Evolutionary conservation across 2,888 invertebrate species (phyloP).

Genomic region (Rhagonycha fulva): DNA sequence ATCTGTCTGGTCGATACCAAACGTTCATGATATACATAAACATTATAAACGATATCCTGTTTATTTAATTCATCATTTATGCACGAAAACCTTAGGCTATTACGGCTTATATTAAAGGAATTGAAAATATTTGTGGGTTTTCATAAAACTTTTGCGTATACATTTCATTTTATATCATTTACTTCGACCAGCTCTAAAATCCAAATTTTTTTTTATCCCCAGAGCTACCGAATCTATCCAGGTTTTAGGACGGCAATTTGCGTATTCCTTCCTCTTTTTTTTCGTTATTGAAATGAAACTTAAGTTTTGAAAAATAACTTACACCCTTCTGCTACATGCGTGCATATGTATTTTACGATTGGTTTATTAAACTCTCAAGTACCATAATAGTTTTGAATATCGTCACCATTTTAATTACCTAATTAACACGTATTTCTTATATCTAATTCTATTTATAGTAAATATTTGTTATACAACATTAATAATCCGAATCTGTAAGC

Average conservation of each 20-base stretch:
- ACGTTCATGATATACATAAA: constrained; percentile 14
- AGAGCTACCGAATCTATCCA: background rate
- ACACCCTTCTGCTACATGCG: too few species aligned
- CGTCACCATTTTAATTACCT: background rate
- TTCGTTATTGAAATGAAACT: too few species aligned
- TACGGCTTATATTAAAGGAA: background rate
- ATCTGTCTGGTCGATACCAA: constrained; percentile 36
- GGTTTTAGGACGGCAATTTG: too few species aligned
- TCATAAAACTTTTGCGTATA: too few species aligned
- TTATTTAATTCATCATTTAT: constrained; percentile 14
- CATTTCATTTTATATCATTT: background rate
- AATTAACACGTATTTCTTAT: background rate
- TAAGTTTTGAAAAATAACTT: too few species aligned
- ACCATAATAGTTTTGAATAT: background rate
- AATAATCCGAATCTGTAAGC: constrained; percentile 46
- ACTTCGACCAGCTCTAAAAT: background rate
- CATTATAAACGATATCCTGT: constrained; percentile 27
- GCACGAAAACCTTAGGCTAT: constrained; percentile 3
- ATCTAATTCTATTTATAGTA: constrained; percentile 29
- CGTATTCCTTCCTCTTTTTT: too few species aligned
- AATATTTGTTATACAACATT: constrained; percentile 40
- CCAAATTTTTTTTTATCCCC: background rate
- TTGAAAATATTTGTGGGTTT: background rate
- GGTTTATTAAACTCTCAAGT: background rate
- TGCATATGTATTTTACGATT: background rate